Base-by-base conservation (phyloP, 2,888 invertebrate species). In the Drosophila mettleri region DNA sequence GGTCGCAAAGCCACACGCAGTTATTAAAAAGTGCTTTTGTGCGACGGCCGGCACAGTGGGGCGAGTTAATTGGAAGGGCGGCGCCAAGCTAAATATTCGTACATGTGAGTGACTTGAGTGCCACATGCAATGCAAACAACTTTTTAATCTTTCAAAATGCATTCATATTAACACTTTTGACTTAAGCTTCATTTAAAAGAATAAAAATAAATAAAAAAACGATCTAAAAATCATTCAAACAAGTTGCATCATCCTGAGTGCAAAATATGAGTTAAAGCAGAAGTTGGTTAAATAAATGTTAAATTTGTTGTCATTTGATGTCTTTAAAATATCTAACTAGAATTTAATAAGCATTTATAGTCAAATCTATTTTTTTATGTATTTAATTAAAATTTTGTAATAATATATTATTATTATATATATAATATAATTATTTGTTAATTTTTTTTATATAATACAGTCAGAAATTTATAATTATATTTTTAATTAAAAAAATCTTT, bases 21-120 rank as follows among this genome's bases (percentile, higher is more conserved):
- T 83, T 88, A 88, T 83, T 83, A 86, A 88, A 83, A 88, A 86
- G 60, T 76, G 80, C 86, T 88, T 78, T 82, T 82, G 70, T 55
- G 63, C 41, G 70, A 69, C 68, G 78, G 54, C 65, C 62, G 49
- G 66, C 62, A 88, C 88, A 79, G 86, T 83, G 83, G 83, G 45
- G 51, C 69, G 49, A 69, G n/a, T 14, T 68, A 78, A 57, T 65
- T 78, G 64, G 31, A 16, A 41, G 54, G 60, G 39, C 20, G 43
- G 39, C 46, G 20, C 16, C 2, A 22, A 16, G 33, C 20, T 29
- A 78, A 60, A 72, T 38, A 20, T 29, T 39, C 24, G 9, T 31
- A 70, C 71, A 65, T n/a, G 55, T 22, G 53, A 53, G 9, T 8
- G 14, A 65, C 63, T 49, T 57, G 12, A 45, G 34, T 38, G 45